Conservation (phyloP, 2,888 invertebrate species). For the Notodonta dromedarius region DNA sequence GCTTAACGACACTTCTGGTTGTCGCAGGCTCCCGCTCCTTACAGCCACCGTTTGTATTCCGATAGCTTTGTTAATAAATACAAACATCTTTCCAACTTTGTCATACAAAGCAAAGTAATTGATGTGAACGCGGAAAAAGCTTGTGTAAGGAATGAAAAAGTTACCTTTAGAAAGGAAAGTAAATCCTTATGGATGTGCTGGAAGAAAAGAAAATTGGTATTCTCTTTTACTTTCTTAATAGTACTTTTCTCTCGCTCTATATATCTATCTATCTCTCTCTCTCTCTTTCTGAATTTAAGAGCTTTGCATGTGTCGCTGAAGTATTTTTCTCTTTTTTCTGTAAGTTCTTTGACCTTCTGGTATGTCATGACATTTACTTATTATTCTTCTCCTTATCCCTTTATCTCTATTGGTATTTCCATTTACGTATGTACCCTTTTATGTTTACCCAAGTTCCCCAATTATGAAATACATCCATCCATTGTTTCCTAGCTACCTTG, state of each 20-base stretch:
- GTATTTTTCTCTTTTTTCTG: neutral
- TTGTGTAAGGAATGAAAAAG: neutral
- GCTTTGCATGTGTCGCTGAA: neutral
- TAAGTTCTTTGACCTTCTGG: too few species aligned
- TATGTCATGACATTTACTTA: too few species aligned
- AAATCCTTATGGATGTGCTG: too few species aligned
- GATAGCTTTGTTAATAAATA: conserved; percentile 43
- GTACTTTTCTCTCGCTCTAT: neutral
- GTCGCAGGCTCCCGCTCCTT: conserved; percentile 54
- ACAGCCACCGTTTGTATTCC: conserved; percentile 53
- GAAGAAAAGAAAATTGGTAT: neutral
- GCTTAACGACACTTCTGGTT: conserved; percentile 69
- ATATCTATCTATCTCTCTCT: too few species aligned
- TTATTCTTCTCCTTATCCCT: too few species aligned
- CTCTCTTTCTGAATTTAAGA: neutral
- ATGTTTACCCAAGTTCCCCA: too few species aligned
- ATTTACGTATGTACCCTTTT: too few species aligned
- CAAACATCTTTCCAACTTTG: conserved; percentile 27
- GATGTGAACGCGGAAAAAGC: neutral
- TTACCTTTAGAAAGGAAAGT: neutral
- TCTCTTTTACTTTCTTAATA: neutral
- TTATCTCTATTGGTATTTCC: too few species aligned
- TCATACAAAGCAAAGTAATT: conserved; percentile 34
- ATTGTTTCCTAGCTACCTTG: too few species aligned
- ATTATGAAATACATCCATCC: too few species aligned